phyloP scores from a whole-genome alignment of 2,113 vertebrate species.

The Lynx canadensis region DNA sequence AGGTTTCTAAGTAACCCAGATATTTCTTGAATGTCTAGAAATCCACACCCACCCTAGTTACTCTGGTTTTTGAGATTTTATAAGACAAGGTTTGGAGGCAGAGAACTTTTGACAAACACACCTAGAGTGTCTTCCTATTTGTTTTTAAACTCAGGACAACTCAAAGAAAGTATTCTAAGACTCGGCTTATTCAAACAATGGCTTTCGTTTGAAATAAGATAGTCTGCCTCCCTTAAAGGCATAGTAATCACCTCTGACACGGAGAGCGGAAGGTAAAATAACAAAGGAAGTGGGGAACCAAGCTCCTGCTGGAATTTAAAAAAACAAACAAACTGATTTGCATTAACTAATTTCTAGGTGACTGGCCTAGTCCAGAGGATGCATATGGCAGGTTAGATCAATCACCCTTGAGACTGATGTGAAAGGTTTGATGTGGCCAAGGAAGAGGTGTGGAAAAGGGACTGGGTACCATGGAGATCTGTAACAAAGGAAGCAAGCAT shows the following conservation, averaged over 20 bases:
- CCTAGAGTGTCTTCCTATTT: conserved; percentile 57
- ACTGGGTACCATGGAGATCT: not conserved
- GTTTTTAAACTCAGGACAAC: conserved; percentile 56
- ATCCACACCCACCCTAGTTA: not conserved
- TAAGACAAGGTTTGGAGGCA: not conserved
- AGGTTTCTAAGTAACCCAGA: conserved; percentile 17
- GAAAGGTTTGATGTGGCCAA: not conserved
- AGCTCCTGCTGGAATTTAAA: not conserved
- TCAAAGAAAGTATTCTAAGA: conserved; percentile 54
- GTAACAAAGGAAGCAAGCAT: not conserved
- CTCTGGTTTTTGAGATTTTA: conserved; percentile 12
- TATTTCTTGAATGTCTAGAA: not conserved
- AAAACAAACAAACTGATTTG: not conserved
- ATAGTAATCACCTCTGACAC: conserved; percentile 70
- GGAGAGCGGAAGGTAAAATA: conserved; percentile 39
- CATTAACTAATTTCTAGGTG: not conserved
- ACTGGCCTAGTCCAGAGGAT: not conserved
- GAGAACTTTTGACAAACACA: not conserved
- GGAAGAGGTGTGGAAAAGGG: not conserved
- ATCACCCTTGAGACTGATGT: not conserved
- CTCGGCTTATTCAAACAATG: conserved; percentile 33
- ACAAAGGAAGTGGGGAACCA: not conserved
- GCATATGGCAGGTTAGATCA: not conserved
- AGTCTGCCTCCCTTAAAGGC: conserved; percentile 52
- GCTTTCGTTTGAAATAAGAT: conserved; percentile 56